These are phyloP conservation scores for Copsychus sechellarum DNA, from an alignment of 2,113 vertebrate genomes.

Conservation along the genomic window DNA sequence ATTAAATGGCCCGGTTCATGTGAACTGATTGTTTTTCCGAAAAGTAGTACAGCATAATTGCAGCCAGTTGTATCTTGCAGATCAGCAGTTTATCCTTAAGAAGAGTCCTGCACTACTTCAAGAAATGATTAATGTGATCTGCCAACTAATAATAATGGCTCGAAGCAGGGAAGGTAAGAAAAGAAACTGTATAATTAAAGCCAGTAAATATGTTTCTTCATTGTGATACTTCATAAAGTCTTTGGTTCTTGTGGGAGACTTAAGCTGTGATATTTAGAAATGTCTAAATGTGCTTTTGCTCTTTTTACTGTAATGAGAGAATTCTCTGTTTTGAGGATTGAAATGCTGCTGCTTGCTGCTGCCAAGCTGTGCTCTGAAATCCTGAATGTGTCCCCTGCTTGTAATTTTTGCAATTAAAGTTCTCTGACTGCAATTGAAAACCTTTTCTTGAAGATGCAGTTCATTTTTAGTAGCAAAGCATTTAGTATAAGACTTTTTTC, in stretches of 20 bases:
- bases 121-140: slow-evolving; percentile 99
- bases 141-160: slow-evolving; percentile 97
- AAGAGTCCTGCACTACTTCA: slow-evolving; percentile 95
- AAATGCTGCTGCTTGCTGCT: not conserved
- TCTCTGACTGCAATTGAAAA: not conserved
- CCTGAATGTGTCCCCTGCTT: not conserved
- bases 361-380: not conserved
- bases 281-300: not conserved
- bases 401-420: not conserved
- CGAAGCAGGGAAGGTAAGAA: slow-evolving; percentile 93
- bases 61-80: slow-evolving; percentile 72
- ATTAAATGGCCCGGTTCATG: not conserved
- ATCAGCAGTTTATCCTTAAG: slow-evolving; percentile 94
- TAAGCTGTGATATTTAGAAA: not conserved
- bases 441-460: not conserved
- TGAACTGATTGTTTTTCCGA: not conserved
- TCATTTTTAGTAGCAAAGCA: not conserved
- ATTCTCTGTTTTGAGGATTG: not conserved
- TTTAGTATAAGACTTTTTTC: not conserved
- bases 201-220: not conserved
- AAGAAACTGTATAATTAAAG: not conserved
- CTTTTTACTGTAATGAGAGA: not conserved
- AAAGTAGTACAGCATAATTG: not conserved
- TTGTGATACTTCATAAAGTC: not conserved
- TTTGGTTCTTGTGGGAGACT: not conserved